Conservation (phyloP, 1,140 invertebrate species). For the Drosophila nigromelanica region DNA sequence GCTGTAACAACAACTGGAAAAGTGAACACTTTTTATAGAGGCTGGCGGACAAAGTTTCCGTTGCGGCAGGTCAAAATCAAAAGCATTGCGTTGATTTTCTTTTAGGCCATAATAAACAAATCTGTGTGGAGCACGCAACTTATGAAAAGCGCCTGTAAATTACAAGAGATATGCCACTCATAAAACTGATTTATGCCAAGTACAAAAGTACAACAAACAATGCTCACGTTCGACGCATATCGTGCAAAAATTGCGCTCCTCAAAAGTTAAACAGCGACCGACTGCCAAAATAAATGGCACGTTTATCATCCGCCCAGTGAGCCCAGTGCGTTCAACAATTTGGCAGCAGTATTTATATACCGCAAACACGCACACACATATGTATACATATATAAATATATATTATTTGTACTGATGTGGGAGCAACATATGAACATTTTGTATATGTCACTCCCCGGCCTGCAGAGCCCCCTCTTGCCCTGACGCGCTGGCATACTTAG, state of each 20-base stretch:
- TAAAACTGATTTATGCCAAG: constrained; percentile 57
- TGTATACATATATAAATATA: constrained; percentile 17
- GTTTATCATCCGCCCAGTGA: constrained; percentile 78
- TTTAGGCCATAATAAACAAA: constrained; percentile 38
- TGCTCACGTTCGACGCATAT: constrained; percentile 40
- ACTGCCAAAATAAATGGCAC: constrained; percentile 72
- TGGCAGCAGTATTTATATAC: constrained; percentile 78
- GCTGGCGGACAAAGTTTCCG: constrained; percentile 40
- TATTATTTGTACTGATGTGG: constrained; percentile 8
- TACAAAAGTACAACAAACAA: constrained; percentile 40
- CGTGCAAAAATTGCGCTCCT: constrained; percentile 49
- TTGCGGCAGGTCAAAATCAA: constrained; percentile 72
- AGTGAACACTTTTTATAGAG: constrained; percentile 17
- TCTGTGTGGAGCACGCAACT: neutral
- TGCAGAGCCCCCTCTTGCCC: neutral
- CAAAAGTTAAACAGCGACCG: constrained; percentile 46
- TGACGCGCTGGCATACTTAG: constrained; percentile 52
- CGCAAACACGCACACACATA: constrained; percentile 31
- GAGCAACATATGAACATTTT: constrained; percentile 34
- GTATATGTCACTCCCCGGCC: constrained; percentile 28
- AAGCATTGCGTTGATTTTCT: constrained; percentile 22
- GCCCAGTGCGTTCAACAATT: constrained; percentile 71
- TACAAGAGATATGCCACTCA: constrained; percentile 68
- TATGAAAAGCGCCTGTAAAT: constrained; percentile 58
- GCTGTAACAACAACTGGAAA: constrained; percentile 14